Base-by-base conservation (phyloP, 2,113 vertebrate species). In the Apus apus region DNA sequence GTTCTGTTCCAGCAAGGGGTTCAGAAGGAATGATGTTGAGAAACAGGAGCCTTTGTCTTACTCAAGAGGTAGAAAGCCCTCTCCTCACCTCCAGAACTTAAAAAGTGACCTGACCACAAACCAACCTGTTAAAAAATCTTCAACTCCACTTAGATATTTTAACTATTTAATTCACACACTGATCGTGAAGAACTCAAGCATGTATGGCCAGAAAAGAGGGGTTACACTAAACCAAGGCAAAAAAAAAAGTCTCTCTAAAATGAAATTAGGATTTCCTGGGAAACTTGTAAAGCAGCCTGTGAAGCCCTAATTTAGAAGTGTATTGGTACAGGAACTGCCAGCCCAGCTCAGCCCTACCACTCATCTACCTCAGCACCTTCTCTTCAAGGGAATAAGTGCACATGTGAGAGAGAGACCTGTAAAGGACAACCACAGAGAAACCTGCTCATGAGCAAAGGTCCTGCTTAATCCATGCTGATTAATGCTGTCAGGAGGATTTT, bases 401-500 rank as follows among this genome's bases (percentile, higher is more conserved):
- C 0, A 0, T 15, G 57, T 60, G 70, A 88, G 65, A 54, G 51
- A 58, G 23, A 56, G 58, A 76, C 40, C 78, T 62, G 61, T 1
- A 29, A 38, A 73, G 81, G 75, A 91, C 80, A 74, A 60, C 27
- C 87, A 60, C 27, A 67, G 76, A 64, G 68, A 34, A 94, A 58
- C 83, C 76, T 90, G 86, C 86, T 72, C 90, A 95, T 36, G 25
- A 85, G 73, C 58, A 3, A 83, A 89, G 66, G 38, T 83, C 71
- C 71, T 79, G 58, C 27, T 81, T 95, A 94, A 96, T 82, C 93
- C 89, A 82, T 1, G 2, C 71, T 51, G 64, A 91, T 94, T 91
- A 93, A 70, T 29, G 60, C 91, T 87, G 81, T 50, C 91, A 91
- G 82, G n/a, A 89, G 67, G 93, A 94, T 95, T 90, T 93, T 89